A percentile compares a stretch with the other conserved stretches of the same genome.
Evolutionary conservation across 2,888 invertebrate genomes (phyloP).

Genomic region (Blastobasis adustella): DNA sequence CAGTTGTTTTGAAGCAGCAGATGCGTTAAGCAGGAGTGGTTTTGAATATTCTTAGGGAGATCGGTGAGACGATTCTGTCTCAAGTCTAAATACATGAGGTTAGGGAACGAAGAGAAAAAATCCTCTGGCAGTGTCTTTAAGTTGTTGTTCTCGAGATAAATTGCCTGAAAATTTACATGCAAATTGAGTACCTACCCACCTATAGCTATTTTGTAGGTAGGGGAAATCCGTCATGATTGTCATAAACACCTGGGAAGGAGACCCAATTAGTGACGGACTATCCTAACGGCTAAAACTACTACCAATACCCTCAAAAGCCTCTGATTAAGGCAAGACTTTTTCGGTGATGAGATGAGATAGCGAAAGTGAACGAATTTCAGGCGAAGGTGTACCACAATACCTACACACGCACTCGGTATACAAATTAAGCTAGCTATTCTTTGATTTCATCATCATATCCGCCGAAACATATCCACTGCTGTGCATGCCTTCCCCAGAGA

Average conservation of each 20-base stretch:
- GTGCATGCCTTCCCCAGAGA: too few relatives aligned
- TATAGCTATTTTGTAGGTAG: too few relatives aligned
- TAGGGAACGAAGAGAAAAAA: constrained; percentile 71
- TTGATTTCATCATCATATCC: too few relatives aligned
- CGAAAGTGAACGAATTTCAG: not conserved
- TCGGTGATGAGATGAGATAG: not conserved
- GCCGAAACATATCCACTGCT: too few relatives aligned
- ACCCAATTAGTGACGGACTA: not conserved
- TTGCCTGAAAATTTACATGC: constrained; percentile 36
- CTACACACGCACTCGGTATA: too few relatives aligned
- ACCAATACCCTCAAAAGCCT: not conserved
- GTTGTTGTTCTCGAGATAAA: constrained; percentile 70
- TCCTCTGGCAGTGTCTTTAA: constrained; percentile 70
- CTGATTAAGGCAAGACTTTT: not conserved
- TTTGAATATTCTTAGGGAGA: constrained; percentile 73
- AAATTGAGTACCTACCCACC: not conserved
- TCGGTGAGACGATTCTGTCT: constrained; percentile 74
- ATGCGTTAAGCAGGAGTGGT: constrained; percentile 76
- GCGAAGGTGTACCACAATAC: too few relatives aligned
- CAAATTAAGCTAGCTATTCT: too few relatives aligned
- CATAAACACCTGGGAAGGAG: too few relatives aligned
- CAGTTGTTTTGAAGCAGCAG: constrained; percentile 78
- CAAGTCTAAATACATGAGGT: constrained; percentile 78
- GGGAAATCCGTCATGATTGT: too few relatives aligned
- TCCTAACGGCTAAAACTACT: not conserved